Base-by-base conservation (phyloP, 1,140 invertebrate genomes). In the Tetramorium alpestre region DNA sequence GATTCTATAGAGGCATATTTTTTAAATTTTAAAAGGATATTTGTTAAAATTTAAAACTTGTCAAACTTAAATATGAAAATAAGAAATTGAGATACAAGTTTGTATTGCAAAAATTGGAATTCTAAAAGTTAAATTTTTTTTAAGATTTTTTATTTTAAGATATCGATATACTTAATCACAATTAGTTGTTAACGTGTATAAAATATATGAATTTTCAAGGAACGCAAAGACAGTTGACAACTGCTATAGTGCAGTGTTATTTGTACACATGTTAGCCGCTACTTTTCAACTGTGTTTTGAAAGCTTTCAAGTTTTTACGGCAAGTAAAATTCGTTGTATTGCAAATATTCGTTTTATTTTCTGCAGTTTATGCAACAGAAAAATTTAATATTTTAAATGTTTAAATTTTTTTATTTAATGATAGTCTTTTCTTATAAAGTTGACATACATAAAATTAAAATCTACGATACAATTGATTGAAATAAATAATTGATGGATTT, bases 241-340 rank as follows among this genome's bases (percentile, higher is more conserved):
- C 0, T 91, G 75, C 7, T 92, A 91, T 16, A 93, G 64, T 11
- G 16, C 6, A 8, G 60, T 91, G 0, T 56, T 93, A 28, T 49
- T 91, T 3, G 5, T 82, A 0, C 85, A 91, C 3, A 60, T 91
- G 44, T 0, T 91, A 0, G 44, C 73, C 22, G 58, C 56, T 11
- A 87, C 80, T 7, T 10, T 85, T 7, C 77, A 90, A 25, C 10
- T 91, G n/a, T 91, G 87, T 33, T 80, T 91, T 28, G 64, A 87
- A 81, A 54, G 60, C 3, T 91, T 85, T 28, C 25, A 77, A 13
- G 22, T 91, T 11, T 60, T 81, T 18, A 62, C 49, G 16, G 89
- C 89, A 60, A 87, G 25, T 22, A 22, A 22, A 22, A 22, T 22
- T 22, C 22, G 22, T 22, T 22, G 22, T 22, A 22, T 22, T 22